Evolutionary conservation across 2,797 vertebrate genomes (phyloP), one percentile per base, ranked within the genome.

Genomic region (Coracias cyanogaster): DNA sequence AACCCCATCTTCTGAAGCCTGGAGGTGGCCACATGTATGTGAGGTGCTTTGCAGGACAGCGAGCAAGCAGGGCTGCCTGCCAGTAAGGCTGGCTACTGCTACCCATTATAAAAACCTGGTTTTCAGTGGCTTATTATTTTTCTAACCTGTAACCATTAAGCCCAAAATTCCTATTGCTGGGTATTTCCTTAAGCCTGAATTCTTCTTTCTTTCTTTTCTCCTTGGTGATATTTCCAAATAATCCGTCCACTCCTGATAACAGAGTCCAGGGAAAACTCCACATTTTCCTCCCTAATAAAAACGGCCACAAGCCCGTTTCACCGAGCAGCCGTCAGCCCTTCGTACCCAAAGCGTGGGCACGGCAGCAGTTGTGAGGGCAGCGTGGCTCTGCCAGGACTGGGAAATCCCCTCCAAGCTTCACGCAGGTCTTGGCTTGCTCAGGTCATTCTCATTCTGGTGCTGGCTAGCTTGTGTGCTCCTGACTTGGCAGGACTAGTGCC

Each of bases 381-480:
- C 3, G 7, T 3, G 51, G 77, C 52, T 79, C 45, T 67, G 80
- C 62, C 43, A 73, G 4, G 54, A 17, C 2, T 15, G 57, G 52
- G 92, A 69, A 77, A 28, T 37, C 62, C 58, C 48, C 80, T 55
- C 41, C 54, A 21, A 61, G 31, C 72, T 62, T 71, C 54, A 24
- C 0, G 0, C 55, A 79, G 72, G 15, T 41, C 84, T 66, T 65
- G 80, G 51, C 69, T 82, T 10, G 26, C 4, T 4, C 46, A 46
- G 77, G 57, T n/a, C 2, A 24, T 64, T 83, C 61, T 52, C 54
- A 67, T 65, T 66, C 74, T 39, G 74, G 55, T 48, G 74, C 71
- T 89, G 78, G 66, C 73, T 24, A 54, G 64, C 55, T 62, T 29
- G 31, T 20, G 89, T 91, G 91, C 71, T 58, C 87, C 71, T 26